Base-by-base conservation (phyloP, 2,888 invertebrate genomes). In the Anoncus sp. region DNA sequence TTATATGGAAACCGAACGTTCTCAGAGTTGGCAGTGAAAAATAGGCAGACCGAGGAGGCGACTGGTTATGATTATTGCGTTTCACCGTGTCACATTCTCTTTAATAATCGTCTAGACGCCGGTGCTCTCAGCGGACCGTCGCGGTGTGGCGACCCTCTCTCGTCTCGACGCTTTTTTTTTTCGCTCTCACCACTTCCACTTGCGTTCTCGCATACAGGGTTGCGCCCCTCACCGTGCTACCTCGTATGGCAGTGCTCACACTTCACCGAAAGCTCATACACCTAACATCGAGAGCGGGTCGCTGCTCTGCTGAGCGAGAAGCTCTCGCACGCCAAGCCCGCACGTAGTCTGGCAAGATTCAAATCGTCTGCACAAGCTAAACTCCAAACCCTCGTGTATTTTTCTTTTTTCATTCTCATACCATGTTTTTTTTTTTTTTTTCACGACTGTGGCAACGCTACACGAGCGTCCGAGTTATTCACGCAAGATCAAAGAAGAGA, bases 401-500 rank as follows among this genome's bases (percentile, higher is more conserved):
- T 63, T 63, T 60, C 66, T 47, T 24, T 60, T 22, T 71, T 77
- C 63, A 27, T 47, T 55, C 40, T 72, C 43, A 72, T 62, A 53
- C 16, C 16, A 22, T 63, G 35, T 22, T 31, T 20, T 27, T 14
- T 31, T 6, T 22, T 55, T 38, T 51, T 53, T 51, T 47, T 14
- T 12, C 24, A 12, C 40, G 51, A 40, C 14, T 49, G 31, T 53
- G 43, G 53, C 3, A 55, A 24, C 16, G 53, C 20, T 22, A 22
- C 20, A 20, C 53, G 77, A 31, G 35, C 73, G 69, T 77, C 63
- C 77, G 27, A 75, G 85, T 86, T 88, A 88, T 88, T 88, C 86
- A 87, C 73, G 83, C 85, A 79, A 88, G 87, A 88, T 88, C 87
- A 88, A 88, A 88, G 88, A 80, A 77, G 83, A 49, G 27, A 40